Evolutionary conservation across 2,797 vertebrate species (phyloP).

Genomic region (Otolemur crassicaudatus): DNA sequence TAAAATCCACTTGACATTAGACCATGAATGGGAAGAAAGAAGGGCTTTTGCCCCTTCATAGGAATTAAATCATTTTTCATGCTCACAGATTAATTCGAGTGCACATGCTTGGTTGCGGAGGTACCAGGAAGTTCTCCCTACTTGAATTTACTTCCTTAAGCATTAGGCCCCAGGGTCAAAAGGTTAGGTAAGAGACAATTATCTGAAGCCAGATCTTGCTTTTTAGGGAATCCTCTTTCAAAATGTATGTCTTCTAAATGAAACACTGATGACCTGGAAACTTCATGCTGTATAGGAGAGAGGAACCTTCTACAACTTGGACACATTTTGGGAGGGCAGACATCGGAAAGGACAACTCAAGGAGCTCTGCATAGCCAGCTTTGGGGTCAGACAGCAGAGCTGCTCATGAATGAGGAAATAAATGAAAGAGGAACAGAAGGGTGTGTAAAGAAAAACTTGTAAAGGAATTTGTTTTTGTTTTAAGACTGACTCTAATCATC

Average conservation of each 20-base stretch:
- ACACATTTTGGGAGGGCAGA: not conserved
- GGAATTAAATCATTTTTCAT: conserved; percentile 57
- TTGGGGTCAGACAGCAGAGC: not conserved
- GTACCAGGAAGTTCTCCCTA: conserved; percentile 15
- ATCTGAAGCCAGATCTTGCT: not conserved
- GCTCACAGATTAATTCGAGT: not conserved
- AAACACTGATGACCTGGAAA: not conserved
- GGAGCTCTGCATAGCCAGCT: not conserved
- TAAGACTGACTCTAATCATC: not conserved
- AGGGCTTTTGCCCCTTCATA: not conserved
- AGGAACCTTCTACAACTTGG: not conserved
- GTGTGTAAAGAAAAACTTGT: not conserved
- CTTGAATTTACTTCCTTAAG: conserved; percentile 4
- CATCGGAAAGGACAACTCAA: not conserved
- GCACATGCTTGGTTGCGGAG: not conserved
- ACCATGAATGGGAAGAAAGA: conserved; percentile 12
- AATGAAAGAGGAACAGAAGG: not conserved
- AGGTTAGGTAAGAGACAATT: not conserved
- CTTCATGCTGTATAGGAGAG: not conserved
- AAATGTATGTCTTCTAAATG: not conserved
- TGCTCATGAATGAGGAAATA: not conserved
- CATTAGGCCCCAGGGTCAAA: not conserved
- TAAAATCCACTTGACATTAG: conserved; percentile 64
- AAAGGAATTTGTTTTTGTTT: not conserved
- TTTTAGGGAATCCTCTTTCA: not conserved